Percentiles rank a stretch among this genome's conserved stretches.
Conservation (phyloP, 2,113 vertebrate genomes). For the Melanerpes formicivorus region DNA sequence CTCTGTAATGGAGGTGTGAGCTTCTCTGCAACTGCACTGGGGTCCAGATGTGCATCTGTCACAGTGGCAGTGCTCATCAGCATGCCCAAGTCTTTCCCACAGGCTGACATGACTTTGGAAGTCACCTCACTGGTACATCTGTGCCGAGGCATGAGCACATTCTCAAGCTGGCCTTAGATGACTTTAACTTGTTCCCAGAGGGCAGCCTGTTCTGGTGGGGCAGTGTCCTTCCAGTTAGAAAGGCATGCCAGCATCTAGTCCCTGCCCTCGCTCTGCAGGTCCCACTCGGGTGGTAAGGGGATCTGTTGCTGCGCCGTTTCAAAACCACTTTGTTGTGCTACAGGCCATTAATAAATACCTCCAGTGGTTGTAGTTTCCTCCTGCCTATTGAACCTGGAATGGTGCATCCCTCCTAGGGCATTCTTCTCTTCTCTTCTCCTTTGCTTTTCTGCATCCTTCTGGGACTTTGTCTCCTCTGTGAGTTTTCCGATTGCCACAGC, state of each 20-base stretch:
- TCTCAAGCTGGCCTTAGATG: background rate
- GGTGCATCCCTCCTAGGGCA: background rate
- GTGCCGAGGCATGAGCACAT: background rate
- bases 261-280: background rate
- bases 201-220: background rate
- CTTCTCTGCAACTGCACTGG: fast-evolving
- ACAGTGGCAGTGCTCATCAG: background rate
- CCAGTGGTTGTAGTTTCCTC: background rate
- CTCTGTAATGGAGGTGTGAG: background rate
- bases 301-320: background rate
- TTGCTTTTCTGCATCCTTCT: background rate
- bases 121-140: fast-evolving
- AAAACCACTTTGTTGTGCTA: background rate
- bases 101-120: background rate
- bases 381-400: background rate
- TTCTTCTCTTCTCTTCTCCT: background rate
- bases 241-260: background rate
- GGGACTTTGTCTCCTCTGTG: background rate
- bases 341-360: background rate
- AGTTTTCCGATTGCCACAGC: background rate
- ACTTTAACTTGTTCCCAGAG: background rate
- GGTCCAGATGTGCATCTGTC: too few species aligned
- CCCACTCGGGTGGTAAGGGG: background rate
- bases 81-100: background rate
- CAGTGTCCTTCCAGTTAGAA: background rate